Evolutionary conservation across 2,113 vertebrate species (phyloP), one percentile per base, ranked within the genome.

Genomic region (Gobio gobio): DNA sequence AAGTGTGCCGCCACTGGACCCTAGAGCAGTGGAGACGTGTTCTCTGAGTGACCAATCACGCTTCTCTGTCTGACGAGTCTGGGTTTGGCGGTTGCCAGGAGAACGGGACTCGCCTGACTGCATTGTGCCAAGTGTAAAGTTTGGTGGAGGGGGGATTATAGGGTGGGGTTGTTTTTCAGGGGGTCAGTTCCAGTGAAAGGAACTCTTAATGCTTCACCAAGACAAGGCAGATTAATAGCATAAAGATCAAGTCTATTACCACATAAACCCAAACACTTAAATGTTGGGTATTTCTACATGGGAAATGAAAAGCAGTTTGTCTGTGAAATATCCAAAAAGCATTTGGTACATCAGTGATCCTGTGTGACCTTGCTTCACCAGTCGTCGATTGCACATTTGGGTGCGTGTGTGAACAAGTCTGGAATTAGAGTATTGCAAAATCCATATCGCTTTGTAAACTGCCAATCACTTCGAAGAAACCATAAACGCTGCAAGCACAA

Each of bases 381-480:
- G 70, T 43, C n/a, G 45, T 58, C 36, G 5, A 78, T 54, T 29
- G 78, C n/a, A 24, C 54, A 49, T 58, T 79, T 70, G 49, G 13
- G 14, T 70, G 33, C 75, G 12, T 87, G 86, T 54, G 59, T 29
- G 49, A 70, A 47, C 83, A 47, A 20, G 86, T 70, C 49, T 73
- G 72, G n/a, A 75, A 78, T 56, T 8, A 63, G 20, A 77, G 12
- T 43, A 85, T 58, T 83, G 80, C 80, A 73, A 72, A 83, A 83
- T 68, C 51, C 8, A 18, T 66, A 49, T 63, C 20, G n/a, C 13
- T 22, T 45, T 58, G 59, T 45, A 58, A 84, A 82, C 43, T 58
- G 64, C 12, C 78, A 83, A 33, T 74, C 68, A 43, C 45, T 9
- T 59, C 9, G 5, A 26, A 72, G 29, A 85, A 79, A 75, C 26